phyloP scores from a whole-genome alignment of 30 jellyfish, hydroid and myxozoan species.

The Pelagia noctiluca region DNA sequence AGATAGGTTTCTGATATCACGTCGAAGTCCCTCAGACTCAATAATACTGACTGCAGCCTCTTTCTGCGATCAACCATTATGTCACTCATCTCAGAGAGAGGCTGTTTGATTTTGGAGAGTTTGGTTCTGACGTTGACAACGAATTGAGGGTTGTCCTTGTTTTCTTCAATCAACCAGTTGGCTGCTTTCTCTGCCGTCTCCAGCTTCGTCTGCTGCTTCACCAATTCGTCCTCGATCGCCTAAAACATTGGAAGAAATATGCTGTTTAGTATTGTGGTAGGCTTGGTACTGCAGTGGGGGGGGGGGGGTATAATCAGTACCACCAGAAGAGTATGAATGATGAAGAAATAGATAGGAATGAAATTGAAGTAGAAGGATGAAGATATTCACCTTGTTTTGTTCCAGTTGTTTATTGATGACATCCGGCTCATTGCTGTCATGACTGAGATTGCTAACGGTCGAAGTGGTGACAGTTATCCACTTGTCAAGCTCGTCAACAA shows the following conservation, averaged over 20 bases:
- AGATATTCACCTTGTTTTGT: conserved; percentile 69
- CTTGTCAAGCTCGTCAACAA: conserved; percentile 68
- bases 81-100: conserved; percentile 66
- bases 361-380: too few species aligned
- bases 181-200: conserved; percentile 77
- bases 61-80: conserved; percentile 66
- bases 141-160: conserved; percentile 86
- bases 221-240: conserved; percentile 77
- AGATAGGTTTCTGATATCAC: conserved; percentile 44
- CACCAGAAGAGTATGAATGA: too few species aligned
- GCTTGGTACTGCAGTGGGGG: too few species aligned
- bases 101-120: conserved; percentile 67
- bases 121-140: conserved; percentile 72
- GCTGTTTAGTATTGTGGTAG: too few species aligned
- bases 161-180: conserved; percentile 74
- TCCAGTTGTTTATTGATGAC: conserved; percentile 76
- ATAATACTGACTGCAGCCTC: conserved; percentile 66
- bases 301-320: too few species aligned
- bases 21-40: conserved; percentile 69
- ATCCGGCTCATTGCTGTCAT: conserved; percentile 70
- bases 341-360: too few species aligned
- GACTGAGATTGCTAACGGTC: conserved; percentile 67
- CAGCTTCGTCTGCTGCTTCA: conserved; percentile 75
- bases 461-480: conserved; percentile 82
- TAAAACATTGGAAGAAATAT: too few species aligned